Percentiles rank a stretch among this genome's conserved stretches.
Conservation (phyloP, 1,140 invertebrate species). For the Reticulitermes speratus region DNA sequence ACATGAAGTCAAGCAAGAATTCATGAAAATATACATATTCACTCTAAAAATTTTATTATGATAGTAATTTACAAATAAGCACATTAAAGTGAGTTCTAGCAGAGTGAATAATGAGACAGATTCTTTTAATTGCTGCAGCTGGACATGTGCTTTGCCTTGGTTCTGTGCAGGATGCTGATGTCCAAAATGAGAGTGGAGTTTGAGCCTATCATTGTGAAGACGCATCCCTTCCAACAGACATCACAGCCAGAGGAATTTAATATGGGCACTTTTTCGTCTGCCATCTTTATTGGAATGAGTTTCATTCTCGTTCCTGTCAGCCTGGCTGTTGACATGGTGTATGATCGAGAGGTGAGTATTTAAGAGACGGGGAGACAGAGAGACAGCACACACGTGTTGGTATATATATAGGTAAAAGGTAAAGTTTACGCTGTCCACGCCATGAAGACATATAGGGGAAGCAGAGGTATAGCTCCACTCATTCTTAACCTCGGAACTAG, state of each 20-base stretch:
- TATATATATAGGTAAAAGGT: neutral
- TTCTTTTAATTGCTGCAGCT: too few relatives aligned
- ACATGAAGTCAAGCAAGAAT: too few relatives aligned
- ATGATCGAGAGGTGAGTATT: conserved; percentile 73
- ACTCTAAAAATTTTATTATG: too few relatives aligned
- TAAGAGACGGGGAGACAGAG: neutral
- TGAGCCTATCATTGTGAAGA: conserved; percentile 39
- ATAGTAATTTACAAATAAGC: too few relatives aligned
- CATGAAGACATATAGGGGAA: too few relatives aligned
- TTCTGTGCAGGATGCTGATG: neutral
- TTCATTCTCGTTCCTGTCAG: conserved; percentile 74
- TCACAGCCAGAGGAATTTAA: conserved; percentile 68
- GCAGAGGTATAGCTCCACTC: too few relatives aligned
- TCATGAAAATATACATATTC: too few relatives aligned
- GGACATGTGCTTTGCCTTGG: too few relatives aligned
- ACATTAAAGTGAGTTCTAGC: too few relatives aligned
- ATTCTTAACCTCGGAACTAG: too few relatives aligned
- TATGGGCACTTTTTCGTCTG: conserved; percentile 65
- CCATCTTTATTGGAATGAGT: conserved; percentile 74
- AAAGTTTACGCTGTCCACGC: neutral
- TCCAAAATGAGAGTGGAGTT: neutral
- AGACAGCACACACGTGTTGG: neutral
- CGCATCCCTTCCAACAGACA: conserved; percentile 70
- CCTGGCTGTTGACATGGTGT: conserved; percentile 76
- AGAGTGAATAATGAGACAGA: too few relatives aligned